These are phyloP conservation scores for Rhynchonycteris naso DNA, from an alignment of 2,797 vertebrate species.

Conservation along the genomic window DNA sequence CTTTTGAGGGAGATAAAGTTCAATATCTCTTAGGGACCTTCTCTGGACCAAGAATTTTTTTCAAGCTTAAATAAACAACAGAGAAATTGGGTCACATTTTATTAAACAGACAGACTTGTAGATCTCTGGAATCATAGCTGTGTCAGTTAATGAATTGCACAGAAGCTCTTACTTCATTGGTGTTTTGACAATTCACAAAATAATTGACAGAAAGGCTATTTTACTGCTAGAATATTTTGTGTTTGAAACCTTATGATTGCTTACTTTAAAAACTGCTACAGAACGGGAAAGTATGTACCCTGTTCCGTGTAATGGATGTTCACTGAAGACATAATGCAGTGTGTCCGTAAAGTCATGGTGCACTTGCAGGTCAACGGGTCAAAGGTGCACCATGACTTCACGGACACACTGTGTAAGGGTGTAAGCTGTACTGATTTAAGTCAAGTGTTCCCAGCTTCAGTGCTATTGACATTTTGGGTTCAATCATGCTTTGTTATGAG, in stretches of 20 bases:
- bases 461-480: neutral
- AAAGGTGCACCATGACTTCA: too few species aligned
- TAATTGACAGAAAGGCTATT: conserved; percentile 54
- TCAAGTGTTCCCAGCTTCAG: neutral
- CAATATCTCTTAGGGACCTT: conserved; percentile 57
- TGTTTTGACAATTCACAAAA: conserved; percentile 53
- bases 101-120: conserved; percentile 35
- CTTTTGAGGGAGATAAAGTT: conserved; percentile 61
- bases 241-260: neutral
- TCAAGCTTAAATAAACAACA: conserved; percentile 53
- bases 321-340: neutral
- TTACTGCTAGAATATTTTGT: conserved; percentile 28
- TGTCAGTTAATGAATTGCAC: conserved; percentile 38
- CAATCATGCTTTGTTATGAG: neutral
- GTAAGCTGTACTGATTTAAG: neutral
- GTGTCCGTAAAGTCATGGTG: too few species aligned
- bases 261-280: conserved; percentile 12
- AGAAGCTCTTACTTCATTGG: conserved; percentile 29
- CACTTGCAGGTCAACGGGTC: too few species aligned
- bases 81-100: conserved; percentile 59
- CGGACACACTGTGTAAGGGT: too few species aligned
- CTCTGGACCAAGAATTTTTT: conserved; percentile 66
- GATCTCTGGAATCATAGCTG: conserved; percentile 55
- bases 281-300: neutral
- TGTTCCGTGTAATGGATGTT: neutral